phyloP scores from a whole-genome alignment of 2,888 invertebrate genomes.

The Leucania comma region DNA sequence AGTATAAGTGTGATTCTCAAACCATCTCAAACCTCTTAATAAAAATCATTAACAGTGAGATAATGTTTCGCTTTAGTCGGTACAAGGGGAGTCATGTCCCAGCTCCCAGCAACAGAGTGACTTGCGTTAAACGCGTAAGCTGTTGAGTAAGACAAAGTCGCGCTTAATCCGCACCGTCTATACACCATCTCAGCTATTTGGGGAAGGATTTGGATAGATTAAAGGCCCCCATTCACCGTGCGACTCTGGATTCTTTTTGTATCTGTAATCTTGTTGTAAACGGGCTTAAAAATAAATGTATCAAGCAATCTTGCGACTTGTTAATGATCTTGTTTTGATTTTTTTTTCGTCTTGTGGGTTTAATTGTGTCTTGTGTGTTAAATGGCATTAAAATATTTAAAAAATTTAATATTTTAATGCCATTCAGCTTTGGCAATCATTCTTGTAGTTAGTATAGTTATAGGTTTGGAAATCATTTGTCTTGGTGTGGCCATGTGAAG shows the following conservation, averaged over 20 bases:
- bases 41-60: slow-evolving; percentile 54
- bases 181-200: slow-evolving; percentile 77
- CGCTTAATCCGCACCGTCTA: slow-evolving; percentile 78
- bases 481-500: too few relatives aligned
- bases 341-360: slow-evolving; percentile 17
- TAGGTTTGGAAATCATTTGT: too few relatives aligned
- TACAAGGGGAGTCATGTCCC: slow-evolving; percentile 65
- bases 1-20: too few relatives aligned
- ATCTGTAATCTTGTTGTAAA: slow-evolving; percentile 63
- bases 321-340: slow-evolving; percentile 52
- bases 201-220: slow-evolving; percentile 79
- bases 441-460: not conserved
- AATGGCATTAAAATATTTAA: too few relatives aligned
- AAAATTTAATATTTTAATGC: slow-evolving; percentile 8
- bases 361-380: not conserved
- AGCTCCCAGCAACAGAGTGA: slow-evolving; percentile 65
- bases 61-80: slow-evolving; percentile 60
- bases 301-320: slow-evolving; percentile 43
- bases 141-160: slow-evolving; percentile 83
- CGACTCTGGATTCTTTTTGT: slow-evolving; percentile 65
- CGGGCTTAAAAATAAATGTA: slow-evolving; percentile 51
- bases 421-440: not conserved
- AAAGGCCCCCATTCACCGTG: slow-evolving; percentile 73
- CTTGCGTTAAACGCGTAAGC: slow-evolving; percentile 76
- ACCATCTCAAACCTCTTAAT: slow-evolving; percentile 37